phyloP scores from a whole-genome alignment of 2,888 invertebrate genomes.

The Papilio gigon region DNA sequence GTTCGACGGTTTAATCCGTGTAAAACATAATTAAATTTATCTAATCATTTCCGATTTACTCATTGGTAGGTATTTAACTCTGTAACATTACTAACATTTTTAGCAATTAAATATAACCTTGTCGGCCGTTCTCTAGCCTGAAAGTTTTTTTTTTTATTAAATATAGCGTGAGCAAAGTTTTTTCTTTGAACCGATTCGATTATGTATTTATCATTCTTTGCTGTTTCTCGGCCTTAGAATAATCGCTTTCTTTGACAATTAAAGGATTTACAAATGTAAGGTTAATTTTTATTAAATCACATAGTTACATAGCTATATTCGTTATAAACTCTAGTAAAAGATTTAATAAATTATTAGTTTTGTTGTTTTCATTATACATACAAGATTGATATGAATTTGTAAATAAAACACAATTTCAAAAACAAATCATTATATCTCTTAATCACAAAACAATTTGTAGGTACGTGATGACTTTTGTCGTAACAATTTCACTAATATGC shows the following conservation, averaged over 20 bases:
- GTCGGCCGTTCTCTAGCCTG: constrained; percentile 23
- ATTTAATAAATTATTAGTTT: too few relatives aligned
- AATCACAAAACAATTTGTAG: constrained; percentile 44
- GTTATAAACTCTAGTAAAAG: too few relatives aligned
- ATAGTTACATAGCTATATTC: too few relatives aligned
- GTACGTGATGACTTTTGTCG: constrained; percentile 26
- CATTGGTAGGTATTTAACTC: neutral
- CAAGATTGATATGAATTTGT: neutral
- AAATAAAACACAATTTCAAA: constrained; percentile 41
- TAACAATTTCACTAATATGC: constrained; percentile 7
- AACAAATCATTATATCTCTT: constrained; percentile 45
- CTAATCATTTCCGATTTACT: constrained; percentile 8
- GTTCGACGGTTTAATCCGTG: neutral
- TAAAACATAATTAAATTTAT: neutral
- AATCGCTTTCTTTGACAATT: constrained; percentile 7
- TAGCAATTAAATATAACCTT: constrained; percentile 36
- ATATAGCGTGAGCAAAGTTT: constrained; percentile 6
- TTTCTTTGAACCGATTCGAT: neutral
- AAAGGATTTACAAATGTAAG: too few relatives aligned
- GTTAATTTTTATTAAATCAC: too few relatives aligned
- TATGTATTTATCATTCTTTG: neutral
- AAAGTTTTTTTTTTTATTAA: constrained; percentile 17
- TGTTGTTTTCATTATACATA: neutral
- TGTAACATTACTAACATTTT: constrained; percentile 4
- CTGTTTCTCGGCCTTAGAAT: neutral